These are phyloP conservation scores for Blera fallax DNA, from an alignment of 2,888 invertebrate genomes.

Conservation along the genomic window DNA sequence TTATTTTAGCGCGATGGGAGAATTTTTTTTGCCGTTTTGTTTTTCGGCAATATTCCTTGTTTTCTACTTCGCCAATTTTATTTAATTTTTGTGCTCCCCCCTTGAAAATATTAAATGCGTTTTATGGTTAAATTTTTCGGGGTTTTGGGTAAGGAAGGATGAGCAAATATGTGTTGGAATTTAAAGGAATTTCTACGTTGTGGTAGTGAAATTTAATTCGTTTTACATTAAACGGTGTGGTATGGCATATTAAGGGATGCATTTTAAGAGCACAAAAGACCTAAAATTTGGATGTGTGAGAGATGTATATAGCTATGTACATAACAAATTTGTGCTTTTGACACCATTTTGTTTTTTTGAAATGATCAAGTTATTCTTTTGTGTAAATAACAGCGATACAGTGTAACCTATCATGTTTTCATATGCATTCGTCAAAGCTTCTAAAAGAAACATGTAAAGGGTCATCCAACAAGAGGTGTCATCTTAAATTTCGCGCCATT, in stretches of 20 bases:
- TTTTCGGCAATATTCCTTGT: neutral
- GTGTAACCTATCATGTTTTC: too few species aligned
- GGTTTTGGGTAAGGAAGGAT: neutral
- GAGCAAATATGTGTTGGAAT: neutral
- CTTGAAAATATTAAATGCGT: conserved; percentile 14
- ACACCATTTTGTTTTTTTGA: too few species aligned
- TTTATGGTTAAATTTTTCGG: neutral
- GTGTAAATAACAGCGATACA: too few species aligned
- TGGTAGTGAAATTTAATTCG: conserved; percentile 13
- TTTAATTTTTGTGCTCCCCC: conserved; percentile 20
- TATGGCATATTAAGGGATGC: neutral
- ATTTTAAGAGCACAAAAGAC: too few species aligned
- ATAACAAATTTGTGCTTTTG: too few species aligned
- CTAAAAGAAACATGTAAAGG: too few species aligned
- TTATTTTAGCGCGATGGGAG: conserved; percentile 13
- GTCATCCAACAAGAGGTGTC: too few species aligned
- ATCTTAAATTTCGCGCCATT: too few species aligned
- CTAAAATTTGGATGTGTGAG: too few species aligned
- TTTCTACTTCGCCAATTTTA: conserved; percentile 26
- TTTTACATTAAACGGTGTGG: neutral
- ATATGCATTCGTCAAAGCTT: too few species aligned
- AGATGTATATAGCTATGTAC: too few species aligned
- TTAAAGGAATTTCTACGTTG: neutral
- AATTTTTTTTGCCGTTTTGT: neutral
- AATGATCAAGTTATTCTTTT: too few species aligned